Evolutionary conservation across 2,888 invertebrate genomes (phyloP).

Genomic region (Lycia hirtaria): DNA sequence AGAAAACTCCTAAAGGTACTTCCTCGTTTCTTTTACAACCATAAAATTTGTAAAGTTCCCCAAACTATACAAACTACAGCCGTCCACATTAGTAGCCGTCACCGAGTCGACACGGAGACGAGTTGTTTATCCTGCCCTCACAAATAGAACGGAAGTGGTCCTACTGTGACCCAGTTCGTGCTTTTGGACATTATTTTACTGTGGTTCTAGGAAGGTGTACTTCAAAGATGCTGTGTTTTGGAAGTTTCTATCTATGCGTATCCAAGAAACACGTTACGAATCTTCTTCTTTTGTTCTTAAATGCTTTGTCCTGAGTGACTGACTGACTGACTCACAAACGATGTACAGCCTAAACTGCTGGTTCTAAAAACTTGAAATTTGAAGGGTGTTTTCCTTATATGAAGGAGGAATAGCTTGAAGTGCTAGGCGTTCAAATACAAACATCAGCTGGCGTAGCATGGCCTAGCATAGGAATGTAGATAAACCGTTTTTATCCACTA

Average conservation of each 20-base stretch:
- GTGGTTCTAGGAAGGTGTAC: not conserved
- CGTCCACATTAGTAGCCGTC: not conserved
- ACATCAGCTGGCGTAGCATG: no score
- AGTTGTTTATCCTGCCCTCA: conserved; percentile 22
- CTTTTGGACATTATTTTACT: conserved; percentile 6
- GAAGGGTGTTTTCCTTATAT: no score
- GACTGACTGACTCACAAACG: no score
- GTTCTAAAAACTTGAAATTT: no score
- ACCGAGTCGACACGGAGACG: conserved; percentile 3
- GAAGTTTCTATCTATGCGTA: not conserved
- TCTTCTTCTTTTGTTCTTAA: no score
- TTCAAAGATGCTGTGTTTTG: not conserved
- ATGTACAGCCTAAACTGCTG: no score
- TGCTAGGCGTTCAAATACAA: no score
- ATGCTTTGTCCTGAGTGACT: no score
- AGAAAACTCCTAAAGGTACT: not conserved
- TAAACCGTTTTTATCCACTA: no score
- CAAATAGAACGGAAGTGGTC: conserved; percentile 23
- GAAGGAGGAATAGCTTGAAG: no score
- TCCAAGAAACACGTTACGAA: no score
- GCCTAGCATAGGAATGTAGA: no score
- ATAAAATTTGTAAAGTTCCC: not conserved
- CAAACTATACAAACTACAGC: not conserved
- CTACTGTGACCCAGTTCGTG: conserved; percentile 28
- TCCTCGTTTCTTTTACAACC: not conserved